Evolutionary conservation across 2,797 vertebrate species (phyloP).

Genomic region (Synaphobranchus kaupii): DNA sequence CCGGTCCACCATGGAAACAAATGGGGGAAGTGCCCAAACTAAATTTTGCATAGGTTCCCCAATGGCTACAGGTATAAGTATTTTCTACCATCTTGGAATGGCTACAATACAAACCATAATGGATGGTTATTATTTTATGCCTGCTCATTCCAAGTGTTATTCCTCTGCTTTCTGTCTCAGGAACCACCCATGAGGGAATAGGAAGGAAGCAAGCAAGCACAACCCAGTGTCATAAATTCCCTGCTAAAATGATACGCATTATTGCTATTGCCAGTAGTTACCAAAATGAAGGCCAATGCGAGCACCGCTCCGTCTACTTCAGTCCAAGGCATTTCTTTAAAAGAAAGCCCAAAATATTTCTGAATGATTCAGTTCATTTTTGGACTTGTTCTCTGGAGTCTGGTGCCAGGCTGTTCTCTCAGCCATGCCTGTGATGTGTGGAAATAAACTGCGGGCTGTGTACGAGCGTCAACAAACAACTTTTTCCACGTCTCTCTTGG

Average conservation of each 20-base stretch:
- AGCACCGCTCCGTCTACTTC: not conserved
- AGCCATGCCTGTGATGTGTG: constrained; percentile 49
- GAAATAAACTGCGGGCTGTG: constrained; percentile 41
- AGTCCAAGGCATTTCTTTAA: not conserved
- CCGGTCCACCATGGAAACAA: no score
- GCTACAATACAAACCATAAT: no score
- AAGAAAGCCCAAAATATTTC: not conserved
- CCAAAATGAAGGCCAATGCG: not conserved
- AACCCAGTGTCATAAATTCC: not conserved
- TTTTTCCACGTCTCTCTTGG: constrained; percentile 18
- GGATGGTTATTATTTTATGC: no score
- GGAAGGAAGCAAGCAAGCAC: not conserved
- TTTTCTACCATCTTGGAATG: no score
- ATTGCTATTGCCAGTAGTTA: not conserved
- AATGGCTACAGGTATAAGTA: no score
- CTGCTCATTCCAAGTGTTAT: not conserved
- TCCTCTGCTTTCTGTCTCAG: not conserved
- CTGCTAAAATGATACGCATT: not conserved
- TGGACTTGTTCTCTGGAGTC: not conserved
- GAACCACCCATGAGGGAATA: not conserved
- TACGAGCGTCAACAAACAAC: constrained; percentile 35
- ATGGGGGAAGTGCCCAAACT: no score
- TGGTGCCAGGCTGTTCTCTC: constrained; percentile 39
- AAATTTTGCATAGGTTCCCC: no score
- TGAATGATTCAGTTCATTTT: constrained; percentile 9